These are phyloP conservation scores for Episyrphus balteatus DNA, from an alignment of 1,140 invertebrate genomes.

Conservation along the genomic window DNA sequence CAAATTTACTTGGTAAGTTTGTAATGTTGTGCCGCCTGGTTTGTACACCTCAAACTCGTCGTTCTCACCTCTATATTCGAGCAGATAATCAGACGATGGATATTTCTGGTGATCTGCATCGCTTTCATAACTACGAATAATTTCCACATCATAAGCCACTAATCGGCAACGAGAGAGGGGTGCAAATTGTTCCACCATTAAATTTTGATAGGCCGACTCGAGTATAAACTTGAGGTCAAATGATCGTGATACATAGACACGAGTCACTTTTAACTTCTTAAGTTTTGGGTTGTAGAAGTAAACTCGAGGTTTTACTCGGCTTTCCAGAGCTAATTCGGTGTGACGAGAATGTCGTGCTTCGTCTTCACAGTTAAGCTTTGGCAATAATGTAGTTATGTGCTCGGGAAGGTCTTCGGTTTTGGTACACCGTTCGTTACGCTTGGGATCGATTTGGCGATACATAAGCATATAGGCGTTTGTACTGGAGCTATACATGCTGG, in stretches of 20 bases:
- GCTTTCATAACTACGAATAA: constrained; percentile 60
- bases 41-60: constrained; percentile 54
- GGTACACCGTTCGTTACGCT: constrained; percentile 57
- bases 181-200: constrained; percentile 48
- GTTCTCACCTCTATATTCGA: constrained; percentile 56
- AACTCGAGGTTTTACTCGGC: constrained; percentile 52
- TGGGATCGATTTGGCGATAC: constrained; percentile 72
- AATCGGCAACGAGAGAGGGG: constrained; percentile 57
- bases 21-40: constrained; percentile 52
- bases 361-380: constrained; percentile 58
- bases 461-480: constrained; percentile 92
- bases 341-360: constrained; percentile 25
- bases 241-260: constrained; percentile 45
- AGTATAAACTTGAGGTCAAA: constrained; percentile 47
- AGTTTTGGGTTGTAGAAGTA: constrained; percentile 51
- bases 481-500: constrained; percentile 63
- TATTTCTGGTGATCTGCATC: constrained; percentile 39
- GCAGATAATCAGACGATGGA: constrained; percentile 47
- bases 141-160: constrained; percentile 61
- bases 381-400: constrained; percentile 58
- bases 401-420: constrained; percentile 58
- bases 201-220: constrained; percentile 46
- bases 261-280: constrained; percentile 42
- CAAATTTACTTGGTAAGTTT: constrained; percentile 53
- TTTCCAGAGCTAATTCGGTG: constrained; percentile 34